Conservation (phyloP, 2,113 vertebrate genomes). For the Ameiurus melas region DNA sequence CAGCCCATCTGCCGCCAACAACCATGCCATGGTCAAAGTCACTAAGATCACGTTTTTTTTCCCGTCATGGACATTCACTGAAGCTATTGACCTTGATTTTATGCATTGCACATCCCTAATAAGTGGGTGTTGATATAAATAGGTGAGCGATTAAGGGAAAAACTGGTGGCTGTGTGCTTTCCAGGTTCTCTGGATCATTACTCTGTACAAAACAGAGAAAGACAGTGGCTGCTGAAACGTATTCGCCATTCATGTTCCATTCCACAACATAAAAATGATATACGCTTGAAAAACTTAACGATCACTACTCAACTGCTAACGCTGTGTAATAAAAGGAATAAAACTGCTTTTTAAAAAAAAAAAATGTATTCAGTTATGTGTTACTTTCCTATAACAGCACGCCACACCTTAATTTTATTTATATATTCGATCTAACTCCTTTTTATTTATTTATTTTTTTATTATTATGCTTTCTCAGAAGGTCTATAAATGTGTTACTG, state of each 20-base stretch:
- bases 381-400: background rate
- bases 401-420: background rate
- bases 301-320: background rate
- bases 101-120: background rate
- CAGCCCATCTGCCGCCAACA: background rate
- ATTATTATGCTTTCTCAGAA: background rate
- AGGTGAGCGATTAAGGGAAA: background rate
- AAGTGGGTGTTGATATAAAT: background rate
- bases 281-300: background rate
- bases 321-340: background rate
- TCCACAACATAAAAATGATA: background rate
- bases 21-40: background rate
- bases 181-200: background rate
- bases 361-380: background rate
- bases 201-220: background rate
- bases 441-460: background rate
- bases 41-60: background rate
- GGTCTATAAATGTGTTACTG: background rate
- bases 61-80: background rate
- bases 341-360: too few relatives aligned
- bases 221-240: background rate
- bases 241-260: background rate
- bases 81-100: background rate
- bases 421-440: background rate
- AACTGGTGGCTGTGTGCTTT: background rate